These are phyloP conservation scores for Drosophila orosa DNA, from an alignment of 1,140 invertebrate genomes.

Conservation along the genomic window DNA sequence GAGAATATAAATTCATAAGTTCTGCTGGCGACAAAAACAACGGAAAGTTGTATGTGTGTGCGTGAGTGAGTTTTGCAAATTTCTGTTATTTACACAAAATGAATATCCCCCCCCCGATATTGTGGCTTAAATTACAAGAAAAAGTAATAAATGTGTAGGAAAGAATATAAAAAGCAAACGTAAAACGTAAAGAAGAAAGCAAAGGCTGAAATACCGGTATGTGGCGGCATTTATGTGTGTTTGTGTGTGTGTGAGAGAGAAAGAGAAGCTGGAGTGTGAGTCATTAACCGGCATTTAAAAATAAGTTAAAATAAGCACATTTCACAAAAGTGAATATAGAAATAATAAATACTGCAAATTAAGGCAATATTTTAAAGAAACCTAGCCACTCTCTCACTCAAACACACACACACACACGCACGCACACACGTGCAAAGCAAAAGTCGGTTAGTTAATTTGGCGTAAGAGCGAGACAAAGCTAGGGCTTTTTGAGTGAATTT, in stretches of 20 bases:
- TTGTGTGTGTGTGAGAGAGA: slow-evolving; percentile 11
- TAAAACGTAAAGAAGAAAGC: slow-evolving; percentile 42
- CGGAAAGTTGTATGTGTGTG: slow-evolving; percentile 14
- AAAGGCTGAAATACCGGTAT: slow-evolving; percentile 69
- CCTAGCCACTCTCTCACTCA: background rate
- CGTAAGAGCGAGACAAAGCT: slow-evolving; percentile 19
- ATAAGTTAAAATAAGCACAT: slow-evolving; percentile 17
- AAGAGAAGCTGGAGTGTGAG: slow-evolving; percentile 55
- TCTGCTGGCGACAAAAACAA: slow-evolving; percentile 25
- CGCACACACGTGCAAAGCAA: slow-evolving; percentile 19
- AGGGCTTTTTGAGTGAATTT: slow-evolving; percentile 20
- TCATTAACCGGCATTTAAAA: slow-evolving; percentile 75
- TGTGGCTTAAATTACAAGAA: background rate
- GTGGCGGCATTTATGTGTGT: slow-evolving; percentile 37
- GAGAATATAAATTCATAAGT: slow-evolving; percentile 10
- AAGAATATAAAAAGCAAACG: slow-evolving; percentile 18
- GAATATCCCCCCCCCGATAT: too few species aligned
- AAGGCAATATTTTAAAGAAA: background rate
- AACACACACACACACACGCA: slow-evolving; percentile 12
- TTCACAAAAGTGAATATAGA: slow-evolving; percentile 12
- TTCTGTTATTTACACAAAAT: slow-evolving; percentile 21
- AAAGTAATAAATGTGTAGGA: background rate
- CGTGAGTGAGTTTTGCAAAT: slow-evolving; percentile 44
- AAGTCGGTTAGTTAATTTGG: slow-evolving; percentile 28
- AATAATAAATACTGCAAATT: slow-evolving; percentile 9